Evolutionary conservation across 2,888 invertebrate genomes (phyloP).

Genomic region (Trachelus iudaicus): DNA sequence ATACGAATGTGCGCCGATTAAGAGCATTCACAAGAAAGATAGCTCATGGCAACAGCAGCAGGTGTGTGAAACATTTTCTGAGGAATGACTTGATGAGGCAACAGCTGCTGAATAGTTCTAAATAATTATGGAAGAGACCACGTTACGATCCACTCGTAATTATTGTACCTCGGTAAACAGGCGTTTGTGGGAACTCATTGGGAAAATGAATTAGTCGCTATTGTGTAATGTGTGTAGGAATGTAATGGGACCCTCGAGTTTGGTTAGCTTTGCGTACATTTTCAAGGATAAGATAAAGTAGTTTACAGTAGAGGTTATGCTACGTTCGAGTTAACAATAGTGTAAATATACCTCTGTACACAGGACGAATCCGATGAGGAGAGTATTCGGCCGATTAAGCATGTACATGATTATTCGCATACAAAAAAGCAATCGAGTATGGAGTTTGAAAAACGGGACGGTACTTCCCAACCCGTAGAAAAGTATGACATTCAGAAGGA

Average conservation of each 20-base stretch:
- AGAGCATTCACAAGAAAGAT: conserved; percentile 18
- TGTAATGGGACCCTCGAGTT: neutral
- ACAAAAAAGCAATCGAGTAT: neutral
- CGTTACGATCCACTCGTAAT: neutral
- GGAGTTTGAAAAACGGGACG: neutral
- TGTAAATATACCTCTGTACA: neutral
- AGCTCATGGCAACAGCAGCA: neutral
- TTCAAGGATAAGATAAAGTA: neutral
- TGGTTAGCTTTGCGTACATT: neutral
- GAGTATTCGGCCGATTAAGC: neutral
- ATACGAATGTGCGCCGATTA: conserved; percentile 8
- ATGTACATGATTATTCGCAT: neutral
- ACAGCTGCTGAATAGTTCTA: neutral
- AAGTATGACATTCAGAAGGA: neutral
- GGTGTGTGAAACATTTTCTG: neutral
- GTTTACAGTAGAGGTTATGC: neutral
- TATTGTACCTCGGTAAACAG: neutral
- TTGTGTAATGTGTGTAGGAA: neutral
- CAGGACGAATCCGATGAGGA: neutral
- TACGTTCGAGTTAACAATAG: neutral
- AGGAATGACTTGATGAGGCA: neutral
- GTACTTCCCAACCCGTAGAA: neutral
- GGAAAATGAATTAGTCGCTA: neutral
- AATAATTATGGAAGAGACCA: neutral
- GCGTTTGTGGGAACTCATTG: neutral